A percentile compares a stretch with the other conserved stretches of the same genome.
phyloP scores from a whole-genome alignment of 2,797 vertebrate genomes.

The Centropyge bicolor region DNA sequence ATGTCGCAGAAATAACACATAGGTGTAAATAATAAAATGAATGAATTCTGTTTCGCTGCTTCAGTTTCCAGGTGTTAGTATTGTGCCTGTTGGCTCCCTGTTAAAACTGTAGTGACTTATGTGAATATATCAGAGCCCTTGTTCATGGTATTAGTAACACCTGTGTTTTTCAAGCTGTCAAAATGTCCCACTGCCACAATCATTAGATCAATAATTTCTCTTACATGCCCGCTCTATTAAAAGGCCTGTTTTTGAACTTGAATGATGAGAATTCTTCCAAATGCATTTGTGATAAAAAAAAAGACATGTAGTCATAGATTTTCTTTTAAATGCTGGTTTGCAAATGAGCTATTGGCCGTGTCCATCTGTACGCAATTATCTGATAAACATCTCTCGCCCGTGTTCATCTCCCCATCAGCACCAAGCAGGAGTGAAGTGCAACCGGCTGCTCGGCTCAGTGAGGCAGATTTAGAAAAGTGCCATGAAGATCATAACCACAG shows the following conservation, averaged over 20 bases:
- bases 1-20: neutral
- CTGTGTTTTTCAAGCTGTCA: neutral
- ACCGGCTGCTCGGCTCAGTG: constrained; percentile 66
- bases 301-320: neutral
- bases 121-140: neutral
- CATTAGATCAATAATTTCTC: neutral
- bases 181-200: neutral
- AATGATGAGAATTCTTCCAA: neutral
- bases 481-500: constrained; percentile 62
- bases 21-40: neutral
- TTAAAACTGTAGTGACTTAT: neutral
- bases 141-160: neutral
- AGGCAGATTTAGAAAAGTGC: constrained; percentile 73
- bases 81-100: neutral
- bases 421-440: constrained; percentile 54
- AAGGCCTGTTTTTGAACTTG: neutral
- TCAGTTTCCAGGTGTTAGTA: neutral
- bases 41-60: neutral
- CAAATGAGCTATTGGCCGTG: constrained; percentile 2
- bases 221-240: neutral
- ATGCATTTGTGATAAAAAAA: neutral
- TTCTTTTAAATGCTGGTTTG: constrained; percentile 11
- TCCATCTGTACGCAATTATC: constrained; percentile 36
- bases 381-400: constrained; percentile 45
- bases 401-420: constrained; percentile 55